Evolutionary conservation across 2,888 invertebrate genomes (phyloP), one percentile per base, ranked within the genome.

Genomic region (Nymphalis c-album): DNA sequence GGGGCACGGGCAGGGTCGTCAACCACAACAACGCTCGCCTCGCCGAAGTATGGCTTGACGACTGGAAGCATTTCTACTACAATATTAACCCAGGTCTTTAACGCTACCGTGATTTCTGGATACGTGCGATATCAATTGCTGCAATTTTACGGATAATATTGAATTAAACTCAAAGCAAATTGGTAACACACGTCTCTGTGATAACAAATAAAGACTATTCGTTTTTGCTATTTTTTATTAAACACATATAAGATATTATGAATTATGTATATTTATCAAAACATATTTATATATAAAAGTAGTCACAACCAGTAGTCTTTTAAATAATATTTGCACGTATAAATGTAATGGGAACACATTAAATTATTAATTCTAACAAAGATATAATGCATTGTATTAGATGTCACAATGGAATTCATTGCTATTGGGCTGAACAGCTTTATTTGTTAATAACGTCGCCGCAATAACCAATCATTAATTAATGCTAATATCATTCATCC

Each of bases 1-100:
- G 99, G 98, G 75, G 98, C 84, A 98, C 98, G 80, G 97, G 97
- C 92, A 96, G 96, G 85, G 98, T 99, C 86, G 99, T 99, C 92
- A 98, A 99, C 94, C 98, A 98, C 94, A 99, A 99, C 95, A 98
- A 98, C 93, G 98, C 98, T 87, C 95, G 99, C 80, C 96, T 99
- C 83, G 99, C 98, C 76, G 98, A 98, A 91, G 99, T 99, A 81
- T 99, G 99, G 99, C 96, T 99, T 93, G 99, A 99, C 94, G 98
- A 98, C 85, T 99, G 99, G 97, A 98, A 98, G 95, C 96, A 97
- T 90, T 98, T 98, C 96, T 98, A 98, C 96, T 98, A 97, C 96
- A 97, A 97, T 94, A 97, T 98, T 94, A 98, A 98, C 94, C 98
- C 98, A 96, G 98, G 98, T 98, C 93, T 67, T 64, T 69, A 71